Base-by-base conservation (phyloP, 2,888 invertebrate genomes). In the Eupithecia exiguata region DNA sequence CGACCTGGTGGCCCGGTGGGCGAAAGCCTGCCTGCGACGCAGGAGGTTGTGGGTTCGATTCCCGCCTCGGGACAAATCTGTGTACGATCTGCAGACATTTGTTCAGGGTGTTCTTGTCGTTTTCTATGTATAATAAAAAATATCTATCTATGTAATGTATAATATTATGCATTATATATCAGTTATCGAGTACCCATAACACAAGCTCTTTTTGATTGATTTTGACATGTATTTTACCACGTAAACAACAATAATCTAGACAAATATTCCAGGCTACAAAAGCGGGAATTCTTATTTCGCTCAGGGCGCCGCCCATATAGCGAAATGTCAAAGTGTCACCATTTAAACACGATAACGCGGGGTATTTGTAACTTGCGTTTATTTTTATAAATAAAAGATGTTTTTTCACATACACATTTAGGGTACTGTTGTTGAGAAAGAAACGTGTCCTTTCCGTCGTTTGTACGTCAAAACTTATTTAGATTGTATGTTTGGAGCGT, bases 251-350 rank as follows among this genome's bases (percentile, higher is more conserved):
- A 35, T 68, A 74, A 74, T 74, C 71, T 74, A 71, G 71, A 21
- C 71, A 53, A 69, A 46, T 74, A 58, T 74, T 53, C 63, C 65
- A 66, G 63, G 74, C 16, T 70, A 70, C 75, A 74, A 71, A 74
- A 72, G 71, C 77, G 78, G 78, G 77, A 81, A 80, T 82, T 83
- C 80, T 84, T 84, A 82, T 83, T 84, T 82, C 79, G 78, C 79
- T 66, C 76, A 74, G 74, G 74, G 71, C 68, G 63, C 43, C n/a
- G 74, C n/a, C 65, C 35, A 18, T 79, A 78, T 69, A 83, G 77
- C 81, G 77, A 83, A 84, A 85, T 84, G 81, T 83, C 84, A 84
- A 81, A 82, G 81, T 81, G 79, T 75, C 77, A 69, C 76, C 58
- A 78, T 74, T 78, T 75, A 65, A 66, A 77, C 77, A 69, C 76